Conservation (phyloP, 2,888 invertebrate genomes). For the Opisthograptis luteolata region DNA sequence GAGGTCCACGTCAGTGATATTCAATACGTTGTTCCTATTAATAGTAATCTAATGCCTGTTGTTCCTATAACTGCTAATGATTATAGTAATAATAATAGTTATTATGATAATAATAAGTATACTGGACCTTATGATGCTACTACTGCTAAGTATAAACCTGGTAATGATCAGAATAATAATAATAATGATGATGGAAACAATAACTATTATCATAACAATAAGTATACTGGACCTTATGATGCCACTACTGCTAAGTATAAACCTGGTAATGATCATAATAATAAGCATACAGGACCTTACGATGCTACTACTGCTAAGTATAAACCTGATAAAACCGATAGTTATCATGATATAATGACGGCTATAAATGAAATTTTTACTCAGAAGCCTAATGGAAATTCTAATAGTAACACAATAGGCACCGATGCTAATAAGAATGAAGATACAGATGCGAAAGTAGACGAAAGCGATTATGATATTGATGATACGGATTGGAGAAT, state of each 20-base stretch:
- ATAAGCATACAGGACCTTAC: neutral
- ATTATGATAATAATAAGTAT: constrained; percentile 9
- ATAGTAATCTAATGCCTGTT: constrained; percentile 5
- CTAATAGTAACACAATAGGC: neutral
- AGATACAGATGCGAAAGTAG: constrained; percentile 12
- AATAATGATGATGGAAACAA: neutral
- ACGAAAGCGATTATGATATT: constrained; percentile 46
- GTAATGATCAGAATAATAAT: neutral
- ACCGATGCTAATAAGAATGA: neutral
- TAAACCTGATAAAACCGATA: constrained; percentile 1
- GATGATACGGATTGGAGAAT: constrained; percentile 54
- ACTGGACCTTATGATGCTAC: neutral
- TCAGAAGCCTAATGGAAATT: constrained; percentile 16
- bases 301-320: neutral
- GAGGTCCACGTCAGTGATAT: constrained; percentile 46
- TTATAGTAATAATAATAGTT: neutral
- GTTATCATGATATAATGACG: neutral
- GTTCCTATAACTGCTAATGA: constrained; percentile 10
- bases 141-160: constrained; percentile 1
- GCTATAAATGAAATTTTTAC: too few relatives aligned
- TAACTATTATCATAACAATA: constrained; percentile 5
- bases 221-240: neutral
- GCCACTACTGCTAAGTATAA: constrained; percentile 1
- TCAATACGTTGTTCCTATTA: constrained; percentile 20
- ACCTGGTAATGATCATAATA: constrained; percentile 2